phyloP scores from a whole-genome alignment of 2,113 vertebrate species.

The Pelusios castaneus region DNA sequence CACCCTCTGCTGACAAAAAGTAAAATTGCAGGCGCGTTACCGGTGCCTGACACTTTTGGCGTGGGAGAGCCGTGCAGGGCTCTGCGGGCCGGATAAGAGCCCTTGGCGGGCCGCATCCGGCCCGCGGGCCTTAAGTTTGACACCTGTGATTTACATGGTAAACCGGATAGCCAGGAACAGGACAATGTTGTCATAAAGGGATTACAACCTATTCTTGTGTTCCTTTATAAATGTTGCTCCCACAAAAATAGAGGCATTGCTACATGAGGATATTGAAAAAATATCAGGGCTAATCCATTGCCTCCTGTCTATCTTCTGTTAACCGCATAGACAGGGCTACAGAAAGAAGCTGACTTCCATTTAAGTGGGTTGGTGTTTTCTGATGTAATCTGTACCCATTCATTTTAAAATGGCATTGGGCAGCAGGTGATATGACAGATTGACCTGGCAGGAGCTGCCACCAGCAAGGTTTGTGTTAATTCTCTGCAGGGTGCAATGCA shows the following conservation, averaged over 20 bases:
- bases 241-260: background rate
- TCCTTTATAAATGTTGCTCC: background rate
- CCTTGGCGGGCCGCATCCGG: too few species aligned
- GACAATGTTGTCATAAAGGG: too few species aligned
- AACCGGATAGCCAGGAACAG: too few species aligned
- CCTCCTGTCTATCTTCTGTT: background rate
- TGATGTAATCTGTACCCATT: background rate
- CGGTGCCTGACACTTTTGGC: too few species aligned
- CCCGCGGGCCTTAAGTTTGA: too few species aligned
- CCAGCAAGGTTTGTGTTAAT: background rate
- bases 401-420: background rate
- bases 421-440: background rate
- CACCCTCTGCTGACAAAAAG: too few species aligned
- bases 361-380: slow-evolving; percentile 37
- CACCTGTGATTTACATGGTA: too few species aligned
- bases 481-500: background rate
- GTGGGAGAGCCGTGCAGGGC: too few species aligned
- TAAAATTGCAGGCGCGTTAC: too few species aligned
- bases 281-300: background rate
- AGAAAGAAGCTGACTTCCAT: background rate
- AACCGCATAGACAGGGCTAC: background rate
- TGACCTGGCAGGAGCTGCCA: background rate
- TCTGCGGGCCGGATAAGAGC: too few species aligned
- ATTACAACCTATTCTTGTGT: background rate
- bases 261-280: background rate